Evolutionary conservation across 2,888 invertebrate species (phyloP).

Genomic region (Macrophya alboannulata): DNA sequence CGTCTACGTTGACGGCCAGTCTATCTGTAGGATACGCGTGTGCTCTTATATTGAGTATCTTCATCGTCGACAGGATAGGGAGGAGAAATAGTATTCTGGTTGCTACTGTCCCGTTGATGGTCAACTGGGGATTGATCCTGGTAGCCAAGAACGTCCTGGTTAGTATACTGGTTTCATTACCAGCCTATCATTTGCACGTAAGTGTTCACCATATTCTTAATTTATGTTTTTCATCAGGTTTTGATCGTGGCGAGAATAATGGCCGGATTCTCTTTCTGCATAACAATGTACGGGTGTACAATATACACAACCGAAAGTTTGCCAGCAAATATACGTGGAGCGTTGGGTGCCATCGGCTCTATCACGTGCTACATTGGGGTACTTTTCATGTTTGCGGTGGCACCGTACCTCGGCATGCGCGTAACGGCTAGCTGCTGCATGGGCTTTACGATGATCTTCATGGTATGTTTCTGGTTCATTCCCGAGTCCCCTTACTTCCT

Average conservation of each 20-base stretch:
- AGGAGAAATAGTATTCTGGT: constrained; percentile 67
- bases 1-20: constrained; percentile 67
- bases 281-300: constrained; percentile 63
- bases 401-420: constrained; percentile 69
- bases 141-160: constrained; percentile 66
- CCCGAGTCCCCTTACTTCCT: constrained; percentile 81
- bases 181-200: neutral
- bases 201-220: too few relatives aligned
- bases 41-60: constrained; percentile 63
- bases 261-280: constrained; percentile 66
- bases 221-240: constrained; percentile 62
- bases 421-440: constrained; percentile 71
- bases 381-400: constrained; percentile 69
- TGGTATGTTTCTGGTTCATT: constrained; percentile 77
- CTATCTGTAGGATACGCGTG: constrained; percentile 65
- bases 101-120: constrained; percentile 62
- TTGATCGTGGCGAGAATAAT: constrained; percentile 67
- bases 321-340: constrained; percentile 80
- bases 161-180: constrained; percentile 49
- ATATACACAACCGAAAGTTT: constrained; percentile 71
- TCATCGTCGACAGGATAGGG: constrained; percentile 68
- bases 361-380: constrained; percentile 80
- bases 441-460: constrained; percentile 73
- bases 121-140: constrained; percentile 69
- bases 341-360: constrained; percentile 83